Evolutionary conservation across 1,140 invertebrate genomes (phyloP), one percentile per base, ranked within the genome.

Genomic region (Oscheius sp.): DNA sequence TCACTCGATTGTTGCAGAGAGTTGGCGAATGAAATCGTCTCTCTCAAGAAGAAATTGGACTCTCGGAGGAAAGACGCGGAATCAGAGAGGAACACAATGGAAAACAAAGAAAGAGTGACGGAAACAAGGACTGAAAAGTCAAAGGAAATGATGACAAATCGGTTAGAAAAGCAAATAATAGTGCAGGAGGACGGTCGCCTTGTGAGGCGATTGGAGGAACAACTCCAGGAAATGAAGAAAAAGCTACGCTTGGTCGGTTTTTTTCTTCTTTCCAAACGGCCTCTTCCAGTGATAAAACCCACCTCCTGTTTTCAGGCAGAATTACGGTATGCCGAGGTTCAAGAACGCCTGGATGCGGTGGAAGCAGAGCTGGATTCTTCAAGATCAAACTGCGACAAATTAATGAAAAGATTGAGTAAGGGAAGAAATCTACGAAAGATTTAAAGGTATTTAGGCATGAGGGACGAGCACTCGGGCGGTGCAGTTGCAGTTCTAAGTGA

Each of bases 131-230:
- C 46, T 52, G 13, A 58, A 35, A 1, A 36, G 13, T 10, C 1
- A 55, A 52, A 52, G 49, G 36, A 1, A 10, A n/a, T n/a, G n/a
- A n/a, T n/a, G n/a, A n/a, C n/a, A n/a, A n/a, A n/a, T n/a, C n/a
- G n/a, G n/a, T n/a, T n/a, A n/a, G 18, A 36, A 63, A 63, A 63
- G 42, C 3, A 7, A 4, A 38, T 20, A 20, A 38, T 34, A 34
- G 61, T 63, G 36, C 61, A 38, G 61, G 61, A 28, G 61, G 61
- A 63, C n/a, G n/a, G n/a, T n/a, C n/a, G n/a, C n/a, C n/a, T n/a
- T n/a, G n/a, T n/a, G n/a, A n/a, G n/a, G n/a, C n/a, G n/a, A 23
- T 55, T 55, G 23, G 49, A 55, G 23, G 49, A 55, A 26, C 15
- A 55, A 23, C 23, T 55, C 15, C 15, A 55, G 28, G 15, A 23